Evolutionary conservation across 2,113 vertebrate species (phyloP).

Genomic region (Acanthisitta chloris): DNA sequence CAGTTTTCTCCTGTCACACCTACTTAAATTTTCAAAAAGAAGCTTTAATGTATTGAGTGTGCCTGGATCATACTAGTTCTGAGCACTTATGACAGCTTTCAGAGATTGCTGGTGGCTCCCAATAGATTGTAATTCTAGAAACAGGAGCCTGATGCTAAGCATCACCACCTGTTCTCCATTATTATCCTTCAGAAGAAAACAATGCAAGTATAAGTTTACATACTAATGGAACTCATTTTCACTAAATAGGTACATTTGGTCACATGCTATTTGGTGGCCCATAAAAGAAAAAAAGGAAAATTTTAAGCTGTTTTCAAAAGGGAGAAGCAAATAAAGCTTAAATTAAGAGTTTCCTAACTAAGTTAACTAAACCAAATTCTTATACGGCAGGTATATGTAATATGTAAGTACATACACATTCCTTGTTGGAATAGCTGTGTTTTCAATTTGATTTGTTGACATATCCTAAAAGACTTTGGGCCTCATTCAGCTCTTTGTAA

Average conservation of each 20-base stretch:
- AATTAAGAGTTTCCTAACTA: slow-evolving; percentile 29
- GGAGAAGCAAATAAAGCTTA: slow-evolving; percentile 41
- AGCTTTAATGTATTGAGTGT: slow-evolving; percentile 64
- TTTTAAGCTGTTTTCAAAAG: slow-evolving; percentile 47
- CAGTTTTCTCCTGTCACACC: slow-evolving; percentile 65
- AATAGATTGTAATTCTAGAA: slow-evolving; percentile 77
- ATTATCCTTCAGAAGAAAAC: slow-evolving; percentile 75
- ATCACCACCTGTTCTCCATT: slow-evolving; percentile 73
- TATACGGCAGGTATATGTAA: background rate
- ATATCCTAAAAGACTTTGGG: slow-evolving; percentile 36
- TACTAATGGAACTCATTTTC: slow-evolving; percentile 75
- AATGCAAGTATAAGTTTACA: slow-evolving; percentile 71
- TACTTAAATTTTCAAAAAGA: slow-evolving; percentile 69
- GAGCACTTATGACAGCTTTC: slow-evolving; percentile 70
- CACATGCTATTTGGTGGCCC: slow-evolving; percentile 72
- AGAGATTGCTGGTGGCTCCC: slow-evolving; percentile 66
- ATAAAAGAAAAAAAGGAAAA: slow-evolving; percentile 58
- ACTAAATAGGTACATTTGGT: slow-evolving; percentile 73
- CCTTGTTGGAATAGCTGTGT: background rate
- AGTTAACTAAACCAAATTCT: background rate
- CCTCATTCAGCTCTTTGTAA: slow-evolving; percentile 25
- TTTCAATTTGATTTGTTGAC: slow-evolving; percentile 46
- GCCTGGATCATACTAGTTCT: slow-evolving; percentile 60
- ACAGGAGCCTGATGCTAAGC: slow-evolving; percentile 73
- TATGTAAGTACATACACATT: background rate